phyloP scores from a whole-genome alignment of 2,888 invertebrate genomes.

The Zaprionus bogoriensis region DNA sequence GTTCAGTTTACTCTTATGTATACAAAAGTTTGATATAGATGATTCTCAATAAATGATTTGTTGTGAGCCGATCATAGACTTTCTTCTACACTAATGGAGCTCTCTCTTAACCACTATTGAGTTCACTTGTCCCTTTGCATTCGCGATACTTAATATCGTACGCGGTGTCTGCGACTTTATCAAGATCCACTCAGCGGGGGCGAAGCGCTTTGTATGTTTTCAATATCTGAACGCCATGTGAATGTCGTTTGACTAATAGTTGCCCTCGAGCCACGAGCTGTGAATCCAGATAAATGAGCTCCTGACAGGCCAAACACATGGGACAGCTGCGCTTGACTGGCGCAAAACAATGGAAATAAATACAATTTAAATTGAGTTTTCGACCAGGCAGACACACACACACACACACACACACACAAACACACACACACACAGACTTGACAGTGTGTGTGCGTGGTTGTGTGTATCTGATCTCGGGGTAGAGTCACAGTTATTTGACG shows the following conservation, averaged over 20 bases:
- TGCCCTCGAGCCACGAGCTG: conserved; percentile 15
- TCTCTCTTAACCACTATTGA: not conserved
- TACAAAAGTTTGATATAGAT: no score
- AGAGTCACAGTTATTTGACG: conserved; percentile 70
- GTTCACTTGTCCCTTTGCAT: no score
- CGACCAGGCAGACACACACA: conserved; percentile 46
- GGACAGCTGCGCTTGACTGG: conserved; percentile 47
- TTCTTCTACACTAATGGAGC: no score
- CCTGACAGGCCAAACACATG: conserved; percentile 46
- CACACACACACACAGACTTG: conserved; percentile 14
- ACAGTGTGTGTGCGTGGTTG: not conserved
- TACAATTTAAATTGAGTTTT: conserved; percentile 76
- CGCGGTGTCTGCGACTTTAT: not conserved
- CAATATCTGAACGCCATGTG: not conserved
- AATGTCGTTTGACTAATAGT: conserved; percentile 22
- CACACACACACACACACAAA: not conserved
- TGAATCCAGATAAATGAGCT: conserved; percentile 41
- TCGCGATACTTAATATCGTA: no score
- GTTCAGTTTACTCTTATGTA: not conserved
- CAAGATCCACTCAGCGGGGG: not conserved
- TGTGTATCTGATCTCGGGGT: conserved; percentile 18
- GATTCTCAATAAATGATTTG: not conserved
- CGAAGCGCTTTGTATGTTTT: not conserved
- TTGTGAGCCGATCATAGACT: no score
- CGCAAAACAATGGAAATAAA: conserved; percentile 53